A percentile compares a stretch with the other conserved stretches of the same genome.
phyloP scores from a whole-genome alignment of 2,888 invertebrate species.

The Subacronicta megacephala region DNA sequence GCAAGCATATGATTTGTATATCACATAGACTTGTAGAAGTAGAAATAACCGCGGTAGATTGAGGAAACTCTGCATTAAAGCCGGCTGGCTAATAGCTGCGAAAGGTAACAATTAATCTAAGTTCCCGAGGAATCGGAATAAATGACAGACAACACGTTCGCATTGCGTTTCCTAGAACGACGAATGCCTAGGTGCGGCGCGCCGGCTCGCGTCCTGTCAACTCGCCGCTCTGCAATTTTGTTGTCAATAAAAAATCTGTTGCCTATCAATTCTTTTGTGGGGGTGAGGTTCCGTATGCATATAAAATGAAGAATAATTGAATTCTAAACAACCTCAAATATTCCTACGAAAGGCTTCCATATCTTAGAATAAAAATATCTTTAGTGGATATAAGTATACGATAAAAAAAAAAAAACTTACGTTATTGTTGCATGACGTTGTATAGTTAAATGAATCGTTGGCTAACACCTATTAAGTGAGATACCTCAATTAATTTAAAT shows the following conservation, averaged over 20 bases:
- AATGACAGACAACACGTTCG: slow-evolving; percentile 67
- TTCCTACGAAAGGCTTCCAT: too few species aligned
- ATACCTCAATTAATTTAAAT: too few species aligned
- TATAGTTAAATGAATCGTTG: too few species aligned
- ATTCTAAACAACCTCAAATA: too few species aligned
- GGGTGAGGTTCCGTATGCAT: slow-evolving; percentile 28
- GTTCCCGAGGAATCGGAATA: slow-evolving; percentile 60
- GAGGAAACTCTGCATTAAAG: slow-evolving; percentile 73
- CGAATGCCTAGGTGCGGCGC: slow-evolving; percentile 56
- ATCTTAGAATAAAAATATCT: too few species aligned
- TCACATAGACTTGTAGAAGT: slow-evolving; percentile 40
- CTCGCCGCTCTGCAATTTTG: slow-evolving; percentile 61
- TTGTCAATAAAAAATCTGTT: slow-evolving; percentile 56
- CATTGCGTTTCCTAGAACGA: slow-evolving; percentile 70
- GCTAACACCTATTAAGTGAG: too few species aligned
- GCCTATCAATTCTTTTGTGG: slow-evolving; percentile 25
- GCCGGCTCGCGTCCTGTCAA: slow-evolving; percentile 52
- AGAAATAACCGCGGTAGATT: slow-evolving; percentile 57
- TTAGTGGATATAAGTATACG: too few species aligned
- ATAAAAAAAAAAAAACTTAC: too few species aligned
- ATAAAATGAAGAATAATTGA: neutral
- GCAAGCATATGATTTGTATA: slow-evolving; percentile 49
- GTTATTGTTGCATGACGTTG: too few species aligned
- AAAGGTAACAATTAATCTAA: slow-evolving; percentile 72
- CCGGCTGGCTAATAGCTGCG: slow-evolving; percentile 60